Evolutionary conservation across 2,113 vertebrate genomes (phyloP).

Genomic region (Zapornia atra): DNA sequence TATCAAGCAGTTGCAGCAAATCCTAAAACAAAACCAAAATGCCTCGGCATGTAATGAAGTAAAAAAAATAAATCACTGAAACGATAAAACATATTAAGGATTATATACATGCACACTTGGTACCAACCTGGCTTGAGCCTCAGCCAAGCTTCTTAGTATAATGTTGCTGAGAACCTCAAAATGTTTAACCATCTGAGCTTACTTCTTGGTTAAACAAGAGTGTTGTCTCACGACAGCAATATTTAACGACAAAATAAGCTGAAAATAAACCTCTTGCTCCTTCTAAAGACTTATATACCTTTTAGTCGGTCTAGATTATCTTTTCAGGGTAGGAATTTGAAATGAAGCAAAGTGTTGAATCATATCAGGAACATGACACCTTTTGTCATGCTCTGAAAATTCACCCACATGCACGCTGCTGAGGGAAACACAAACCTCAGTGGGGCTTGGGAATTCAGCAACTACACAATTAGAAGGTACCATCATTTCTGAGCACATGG

Average conservation of each 20-base stretch:
- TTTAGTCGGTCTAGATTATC: neutral
- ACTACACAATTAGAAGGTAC: fast-evolving
- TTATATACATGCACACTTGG: neutral
- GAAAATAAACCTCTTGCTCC: neutral
- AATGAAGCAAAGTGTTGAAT: neutral
- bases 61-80: neutral
- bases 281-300: neutral
- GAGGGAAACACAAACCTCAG: neutral
- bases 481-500: neutral
- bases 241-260: neutral
- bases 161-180: neutral
- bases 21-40: neutral
- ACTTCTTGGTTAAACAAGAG: neutral
- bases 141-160: neutral
- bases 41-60: neutral
- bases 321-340: neutral
- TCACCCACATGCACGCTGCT: fast-evolving
- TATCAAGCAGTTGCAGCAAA: neutral
- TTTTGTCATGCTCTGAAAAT: neutral
- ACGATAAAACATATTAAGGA: neutral
- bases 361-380: no score
- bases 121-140: neutral
- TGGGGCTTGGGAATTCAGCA: neutral
- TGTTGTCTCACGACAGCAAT: neutral
- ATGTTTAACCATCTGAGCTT: neutral